phyloP scores from a whole-genome alignment of 2,113 vertebrate genomes.

The Bujurquina vittata region DNA sequence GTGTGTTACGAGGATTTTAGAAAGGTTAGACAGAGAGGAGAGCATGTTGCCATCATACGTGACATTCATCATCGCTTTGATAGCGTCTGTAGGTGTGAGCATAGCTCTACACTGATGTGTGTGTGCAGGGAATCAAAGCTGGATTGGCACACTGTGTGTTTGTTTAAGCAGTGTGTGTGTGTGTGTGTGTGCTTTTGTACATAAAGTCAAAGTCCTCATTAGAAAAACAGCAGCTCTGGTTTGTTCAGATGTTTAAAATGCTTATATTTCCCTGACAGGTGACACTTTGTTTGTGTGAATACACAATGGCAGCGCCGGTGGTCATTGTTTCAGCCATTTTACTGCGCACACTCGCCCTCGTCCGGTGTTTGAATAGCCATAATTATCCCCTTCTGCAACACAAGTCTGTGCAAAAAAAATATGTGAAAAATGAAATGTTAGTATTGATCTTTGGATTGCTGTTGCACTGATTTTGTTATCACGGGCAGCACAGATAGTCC shows the following conservation, averaged over 20 bases:
- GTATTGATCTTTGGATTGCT: not conserved
- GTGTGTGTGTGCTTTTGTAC: not conserved
- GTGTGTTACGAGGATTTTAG: slow-evolving; percentile 56
- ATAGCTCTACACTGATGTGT: not conserved
- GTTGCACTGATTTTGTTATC: not conserved
- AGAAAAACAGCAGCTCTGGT: not conserved
- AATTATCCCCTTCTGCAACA: not conserved
- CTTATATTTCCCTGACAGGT: not conserved
- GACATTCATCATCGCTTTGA: slow-evolving; percentile 51
- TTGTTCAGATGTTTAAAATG: not conserved
- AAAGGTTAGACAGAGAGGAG: slow-evolving; percentile 63
- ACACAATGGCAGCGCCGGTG: not conserved
- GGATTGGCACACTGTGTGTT: not conserved
- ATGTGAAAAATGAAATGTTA: not conserved
- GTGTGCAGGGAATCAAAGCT: not conserved
- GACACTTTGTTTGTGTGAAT: slow-evolving; percentile 5
- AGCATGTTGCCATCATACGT: slow-evolving; percentile 23
- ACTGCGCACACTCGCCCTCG: not conserved
- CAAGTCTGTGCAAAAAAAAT: not conserved
- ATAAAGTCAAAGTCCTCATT: slow-evolving; percentile 11
- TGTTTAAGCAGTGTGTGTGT: not conserved
- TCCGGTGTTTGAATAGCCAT: not conserved
- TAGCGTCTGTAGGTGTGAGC: slow-evolving; percentile 1
- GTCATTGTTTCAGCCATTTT: not conserved
- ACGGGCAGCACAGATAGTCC: not conserved